Evolutionary conservation across 2,797 vertebrate genomes (phyloP).

Genomic region (Halcyon smyrnensis): DNA sequence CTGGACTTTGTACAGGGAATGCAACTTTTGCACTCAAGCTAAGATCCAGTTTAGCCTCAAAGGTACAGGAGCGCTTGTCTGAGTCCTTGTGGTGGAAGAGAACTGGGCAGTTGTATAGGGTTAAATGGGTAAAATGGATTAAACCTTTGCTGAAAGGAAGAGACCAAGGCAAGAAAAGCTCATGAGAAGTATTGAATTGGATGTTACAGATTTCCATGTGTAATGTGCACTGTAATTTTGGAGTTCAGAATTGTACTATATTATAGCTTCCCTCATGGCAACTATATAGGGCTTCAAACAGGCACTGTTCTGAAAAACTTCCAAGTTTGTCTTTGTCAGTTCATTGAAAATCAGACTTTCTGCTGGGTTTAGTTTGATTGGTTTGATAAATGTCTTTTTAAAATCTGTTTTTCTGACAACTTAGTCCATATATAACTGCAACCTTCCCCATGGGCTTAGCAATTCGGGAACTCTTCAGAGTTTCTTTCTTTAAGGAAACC

Average conservation of each 20-base stretch:
- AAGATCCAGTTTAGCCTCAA: neutral
- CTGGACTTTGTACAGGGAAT: neutral
- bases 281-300: neutral
- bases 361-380: neutral
- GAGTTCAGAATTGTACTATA: neutral
- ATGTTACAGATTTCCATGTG: neutral
- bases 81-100: neutral
- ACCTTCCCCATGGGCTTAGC: neutral
- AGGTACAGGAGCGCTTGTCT: neutral
- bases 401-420: neutral
- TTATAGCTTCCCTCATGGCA: neutral
- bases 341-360: neutral
- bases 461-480: neutral
- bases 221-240: neutral
- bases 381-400: neutral
- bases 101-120: neutral
- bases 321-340: fast-evolving
- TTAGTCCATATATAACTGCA: neutral
- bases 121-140: neutral
- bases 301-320: neutral
- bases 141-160: neutral
- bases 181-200: neutral
- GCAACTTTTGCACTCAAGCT: neutral
- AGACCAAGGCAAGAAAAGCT: neutral
- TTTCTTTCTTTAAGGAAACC: neutral